Percentiles rank a stretch among this genome's conserved stretches.
These are phyloP conservation scores for Apostichopus parvimensis DNA, from an alignment of 35 echinoderm and acorn worm genomes.

Conservation along the genomic window DNA sequence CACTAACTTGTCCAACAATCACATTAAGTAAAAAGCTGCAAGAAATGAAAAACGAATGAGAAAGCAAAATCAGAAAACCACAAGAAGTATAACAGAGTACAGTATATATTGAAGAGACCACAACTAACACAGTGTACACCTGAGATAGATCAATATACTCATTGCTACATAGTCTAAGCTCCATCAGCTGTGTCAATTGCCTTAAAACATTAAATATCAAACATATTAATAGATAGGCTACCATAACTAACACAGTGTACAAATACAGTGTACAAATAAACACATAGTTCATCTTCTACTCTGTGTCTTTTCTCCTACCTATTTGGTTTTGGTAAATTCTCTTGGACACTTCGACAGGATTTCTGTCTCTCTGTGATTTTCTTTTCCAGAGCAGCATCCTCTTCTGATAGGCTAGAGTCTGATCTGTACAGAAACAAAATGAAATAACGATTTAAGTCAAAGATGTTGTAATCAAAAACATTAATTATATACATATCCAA, in stretches of 20 bases:
- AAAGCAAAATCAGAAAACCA: neutral
- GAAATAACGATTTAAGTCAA: too few relatives aligned
- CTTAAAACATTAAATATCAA: too few relatives aligned
- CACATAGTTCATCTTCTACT: too few relatives aligned
- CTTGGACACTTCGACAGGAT: slow-evolving; percentile 42
- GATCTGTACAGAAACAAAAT: too few relatives aligned
- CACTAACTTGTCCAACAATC: slow-evolving; percentile 57
- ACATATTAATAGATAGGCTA: too few relatives aligned
- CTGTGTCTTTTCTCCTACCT: slow-evolving; percentile 10
- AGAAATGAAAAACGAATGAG: neutral
- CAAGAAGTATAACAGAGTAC: neutral
- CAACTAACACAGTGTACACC: neutral
- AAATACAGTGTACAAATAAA: too few relatives aligned
- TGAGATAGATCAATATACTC: too few relatives aligned
- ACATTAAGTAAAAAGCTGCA: slow-evolving; percentile 60
- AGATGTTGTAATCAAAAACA: too few relatives aligned
- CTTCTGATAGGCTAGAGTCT: neutral
- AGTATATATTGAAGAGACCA: too few relatives aligned
- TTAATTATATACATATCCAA: too few relatives aligned
- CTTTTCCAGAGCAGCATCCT: slow-evolving; percentile 20
- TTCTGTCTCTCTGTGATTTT: slow-evolving; percentile 61
- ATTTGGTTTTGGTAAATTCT: slow-evolving; percentile 46
- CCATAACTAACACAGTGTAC: neutral
- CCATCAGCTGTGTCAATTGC: too few relatives aligned
- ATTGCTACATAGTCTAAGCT: too few relatives aligned